Evolutionary conservation across 2,113 vertebrate species (phyloP).

Genomic region (Rhinichthys klamathensis): DNA sequence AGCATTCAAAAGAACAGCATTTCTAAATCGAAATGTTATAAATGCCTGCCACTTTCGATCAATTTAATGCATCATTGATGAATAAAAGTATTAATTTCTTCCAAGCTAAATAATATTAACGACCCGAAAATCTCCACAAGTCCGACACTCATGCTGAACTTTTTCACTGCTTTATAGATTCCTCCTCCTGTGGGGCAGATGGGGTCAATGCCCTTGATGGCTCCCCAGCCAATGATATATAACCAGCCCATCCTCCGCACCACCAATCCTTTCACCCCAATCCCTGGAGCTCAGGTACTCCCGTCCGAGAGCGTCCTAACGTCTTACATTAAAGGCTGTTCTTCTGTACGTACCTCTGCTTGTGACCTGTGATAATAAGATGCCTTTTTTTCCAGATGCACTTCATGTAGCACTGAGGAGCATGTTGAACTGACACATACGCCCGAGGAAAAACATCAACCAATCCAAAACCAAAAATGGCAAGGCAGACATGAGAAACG

Average conservation of each 20-base stretch:
- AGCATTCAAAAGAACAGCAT: too few relatives aligned
- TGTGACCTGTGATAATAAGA: background rate
- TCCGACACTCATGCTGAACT: background rate
- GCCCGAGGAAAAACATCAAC: conserved; percentile 65
- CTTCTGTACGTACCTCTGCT: background rate
- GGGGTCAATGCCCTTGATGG: conserved; percentile 83
- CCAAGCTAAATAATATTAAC: too few relatives aligned
- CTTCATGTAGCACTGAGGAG: conserved; percentile 85
- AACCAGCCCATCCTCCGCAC: conserved; percentile 85
- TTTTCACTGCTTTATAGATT: conserved; percentile 71
- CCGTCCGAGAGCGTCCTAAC: background rate
- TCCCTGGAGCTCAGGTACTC: conserved; percentile 85
- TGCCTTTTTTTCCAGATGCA: conserved; percentile 85
- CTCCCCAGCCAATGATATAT: conserved; percentile 85
- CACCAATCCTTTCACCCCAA: conserved; percentile 83
- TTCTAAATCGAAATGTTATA: too few relatives aligned
- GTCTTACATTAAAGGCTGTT: background rate
- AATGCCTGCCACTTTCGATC: too few relatives aligned
- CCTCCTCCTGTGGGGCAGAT: conserved; percentile 86
- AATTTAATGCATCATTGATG: too few relatives aligned
- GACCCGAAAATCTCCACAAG: background rate
- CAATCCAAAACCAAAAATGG: conserved; percentile 70
- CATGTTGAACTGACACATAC: conserved; percentile 56
- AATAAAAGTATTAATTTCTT: too few relatives aligned
- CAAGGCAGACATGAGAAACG: conserved; percentile 59